These are phyloP conservation scores for Pararge aegeria DNA, from an alignment of 1,140 invertebrate genomes.

Conservation along the genomic window DNA sequence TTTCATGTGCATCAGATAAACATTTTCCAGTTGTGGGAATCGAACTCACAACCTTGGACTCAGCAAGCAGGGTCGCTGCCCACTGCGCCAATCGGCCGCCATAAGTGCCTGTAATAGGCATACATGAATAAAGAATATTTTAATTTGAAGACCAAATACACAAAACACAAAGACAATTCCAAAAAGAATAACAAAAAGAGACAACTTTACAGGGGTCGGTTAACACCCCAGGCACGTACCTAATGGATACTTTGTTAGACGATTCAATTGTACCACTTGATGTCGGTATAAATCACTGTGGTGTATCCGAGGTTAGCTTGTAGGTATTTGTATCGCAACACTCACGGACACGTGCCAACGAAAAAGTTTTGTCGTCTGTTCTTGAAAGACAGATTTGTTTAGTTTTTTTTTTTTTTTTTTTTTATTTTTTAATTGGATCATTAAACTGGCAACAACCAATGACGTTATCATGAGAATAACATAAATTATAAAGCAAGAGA, in stretches of 20 bases:
- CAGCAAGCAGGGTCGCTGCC: no score
- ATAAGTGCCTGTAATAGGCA: no score
- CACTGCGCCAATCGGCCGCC: no score
- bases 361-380: not conserved
- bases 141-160: not conserved
- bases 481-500: no score
- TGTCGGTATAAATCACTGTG: conserved; percentile 29
- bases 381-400: no score
- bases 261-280: conserved; percentile 34
- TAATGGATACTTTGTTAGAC: conserved; percentile 35
- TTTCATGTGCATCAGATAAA: no score
- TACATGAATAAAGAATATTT: not conserved
- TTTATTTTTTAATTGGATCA: no score
- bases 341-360: conserved; percentile 5
- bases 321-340: not conserved
- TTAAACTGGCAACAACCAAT: no score
- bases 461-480: no score
- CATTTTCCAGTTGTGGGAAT: no score
- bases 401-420: conserved; percentile 8
- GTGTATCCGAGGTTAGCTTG: not conserved
- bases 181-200: conserved; percentile 1
- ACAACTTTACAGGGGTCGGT: conserved; percentile 11
- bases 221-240: conserved; percentile 27
- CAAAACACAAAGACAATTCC: not conserved
- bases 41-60: no score